Percentiles rank a stretch among this genome's conserved stretches.
phyloP scores from a whole-genome alignment of 2,888 invertebrate genomes.

The Pseudanteris insignis region DNA sequence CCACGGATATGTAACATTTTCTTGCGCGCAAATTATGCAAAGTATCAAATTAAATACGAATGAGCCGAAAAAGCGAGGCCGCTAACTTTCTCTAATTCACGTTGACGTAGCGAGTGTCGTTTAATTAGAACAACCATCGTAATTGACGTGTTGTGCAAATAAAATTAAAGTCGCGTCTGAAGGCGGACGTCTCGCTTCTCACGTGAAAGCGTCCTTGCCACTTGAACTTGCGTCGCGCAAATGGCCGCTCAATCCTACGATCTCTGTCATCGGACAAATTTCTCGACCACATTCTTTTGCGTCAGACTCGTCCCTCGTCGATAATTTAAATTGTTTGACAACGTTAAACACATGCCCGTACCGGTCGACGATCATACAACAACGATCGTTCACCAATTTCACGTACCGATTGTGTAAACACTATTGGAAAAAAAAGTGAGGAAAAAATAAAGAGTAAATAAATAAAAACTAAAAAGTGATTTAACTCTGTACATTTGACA shows the following conservation, averaged over 20 bases:
- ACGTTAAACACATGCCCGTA: too few species aligned
- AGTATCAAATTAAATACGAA: constrained; percentile 15
- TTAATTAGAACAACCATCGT: constrained; percentile 27
- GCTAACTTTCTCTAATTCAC: constrained; percentile 30
- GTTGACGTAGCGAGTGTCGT: background rate
- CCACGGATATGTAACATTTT: constrained; percentile 5
- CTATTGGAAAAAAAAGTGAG: too few species aligned
- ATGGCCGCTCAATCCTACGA: constrained; percentile 16
- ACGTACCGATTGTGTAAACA: too few species aligned
- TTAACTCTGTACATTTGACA: too few species aligned
- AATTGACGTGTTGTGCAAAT: constrained; percentile 26
- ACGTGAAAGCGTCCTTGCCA: constrained; percentile 62
- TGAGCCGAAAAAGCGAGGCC: background rate
- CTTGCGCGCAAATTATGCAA: constrained; percentile 21
- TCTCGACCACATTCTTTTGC: constrained; percentile 9
- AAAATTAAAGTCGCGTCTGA: constrained; percentile 19
- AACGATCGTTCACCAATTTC: too few species aligned
- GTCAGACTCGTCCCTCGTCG: too few species aligned
- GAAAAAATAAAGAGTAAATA: too few species aligned
- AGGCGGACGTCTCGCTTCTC: constrained; percentile 28
- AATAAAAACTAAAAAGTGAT: too few species aligned
- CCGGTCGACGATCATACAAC: too few species aligned
- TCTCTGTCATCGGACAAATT: constrained; percentile 17
- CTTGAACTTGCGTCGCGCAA: constrained; percentile 57
- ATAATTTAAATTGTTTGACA: too few species aligned